Conservation (phyloP, 2,888 invertebrate genomes). For the Drosophila multiciliata region DNA sequence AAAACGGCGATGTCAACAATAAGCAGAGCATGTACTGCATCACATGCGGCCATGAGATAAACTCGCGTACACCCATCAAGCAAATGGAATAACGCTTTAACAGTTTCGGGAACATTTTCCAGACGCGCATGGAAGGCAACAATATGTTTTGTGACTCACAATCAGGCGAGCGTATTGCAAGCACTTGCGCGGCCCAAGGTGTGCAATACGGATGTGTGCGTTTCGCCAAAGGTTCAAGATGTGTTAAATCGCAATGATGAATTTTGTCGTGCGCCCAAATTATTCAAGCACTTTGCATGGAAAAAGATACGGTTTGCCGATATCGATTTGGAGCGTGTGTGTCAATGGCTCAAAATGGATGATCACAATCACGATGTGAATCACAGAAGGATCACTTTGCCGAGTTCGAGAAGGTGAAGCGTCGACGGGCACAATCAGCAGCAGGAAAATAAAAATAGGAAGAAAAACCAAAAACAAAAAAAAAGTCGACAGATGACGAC, state of each 20-base stretch:
- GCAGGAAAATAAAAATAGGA: slow-evolving; percentile 1
- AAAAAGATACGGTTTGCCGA: slow-evolving; percentile 97
- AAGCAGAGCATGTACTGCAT: slow-evolving; percentile 95
- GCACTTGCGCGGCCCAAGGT: slow-evolving; percentile 95
- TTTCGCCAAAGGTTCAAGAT: slow-evolving; percentile 93
- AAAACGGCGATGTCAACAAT: slow-evolving; percentile 87
- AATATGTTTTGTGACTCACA: slow-evolving; percentile 99
- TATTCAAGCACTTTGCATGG: slow-evolving; percentile 97
- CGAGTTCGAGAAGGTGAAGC: slow-evolving; percentile 58
- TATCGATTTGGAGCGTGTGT: slow-evolving; percentile 96
- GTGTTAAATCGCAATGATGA: slow-evolving; percentile 94
- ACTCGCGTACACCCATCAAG: slow-evolving; percentile 94
- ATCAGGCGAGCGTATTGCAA: slow-evolving; percentile 96
- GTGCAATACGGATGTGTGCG: slow-evolving; percentile 95
- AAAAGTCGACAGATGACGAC: not conserved
- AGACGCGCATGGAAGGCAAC: slow-evolving; percentile 96
- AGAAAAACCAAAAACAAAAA: not conserved
- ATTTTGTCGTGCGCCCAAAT: slow-evolving; percentile 94
- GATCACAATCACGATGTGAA: slow-evolving; percentile 87
- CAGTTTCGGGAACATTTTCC: slow-evolving; percentile 97
- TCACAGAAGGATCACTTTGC: slow-evolving; percentile 81
- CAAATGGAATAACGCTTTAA: slow-evolving; percentile 99
- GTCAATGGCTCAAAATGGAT: slow-evolving; percentile 97
- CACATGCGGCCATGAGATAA: slow-evolving; percentile 98
- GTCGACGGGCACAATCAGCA: slow-evolving; percentile 39